phyloP scores from a whole-genome alignment of 2,113 vertebrate genomes.

The Paramisgurnus dabryanus region DNA sequence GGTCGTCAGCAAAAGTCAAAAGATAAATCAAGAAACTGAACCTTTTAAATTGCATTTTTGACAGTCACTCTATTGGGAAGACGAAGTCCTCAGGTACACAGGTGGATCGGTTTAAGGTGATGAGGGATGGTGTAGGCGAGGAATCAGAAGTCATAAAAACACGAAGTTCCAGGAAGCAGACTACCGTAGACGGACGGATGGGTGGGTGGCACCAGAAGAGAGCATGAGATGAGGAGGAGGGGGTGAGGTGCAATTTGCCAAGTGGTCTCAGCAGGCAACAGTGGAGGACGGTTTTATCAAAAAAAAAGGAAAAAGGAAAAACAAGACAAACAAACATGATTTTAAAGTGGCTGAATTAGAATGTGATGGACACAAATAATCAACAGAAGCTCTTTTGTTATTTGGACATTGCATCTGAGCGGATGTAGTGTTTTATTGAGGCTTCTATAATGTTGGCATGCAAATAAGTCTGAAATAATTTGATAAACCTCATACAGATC shows the following conservation, averaged over 20 bases:
- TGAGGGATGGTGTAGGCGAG: slow-evolving; percentile 32
- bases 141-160: slow-evolving; percentile 47
- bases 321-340: slow-evolving; percentile 26
- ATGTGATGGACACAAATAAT: background rate
- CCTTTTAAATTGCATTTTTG: too few relatives aligned
- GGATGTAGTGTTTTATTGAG: background rate
- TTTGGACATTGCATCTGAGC: background rate
- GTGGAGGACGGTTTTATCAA: slow-evolving; percentile 32
- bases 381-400: background rate
- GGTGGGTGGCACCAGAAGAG: slow-evolving; percentile 51
- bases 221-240: slow-evolving; percentile 52
- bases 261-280: slow-evolving; percentile 46
- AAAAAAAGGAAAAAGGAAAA: background rate
- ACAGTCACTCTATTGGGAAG: background rate
- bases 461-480: slow-evolving; percentile 2
- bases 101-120: slow-evolving; percentile 21
- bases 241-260: slow-evolving; percentile 50
- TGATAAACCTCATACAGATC: background rate
- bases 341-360: background rate
- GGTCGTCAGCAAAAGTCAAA: background rate
- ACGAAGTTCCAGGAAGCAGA: slow-evolving; percentile 46
- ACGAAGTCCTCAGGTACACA: slow-evolving; percentile 17
- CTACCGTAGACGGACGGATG: slow-evolving; percentile 29
- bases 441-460: slow-evolving; percentile 6
- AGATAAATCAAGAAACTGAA: too few relatives aligned